Evolutionary conservation across 1,140 invertebrate species (phyloP).

Genomic region (Megalopta genalis): DNA sequence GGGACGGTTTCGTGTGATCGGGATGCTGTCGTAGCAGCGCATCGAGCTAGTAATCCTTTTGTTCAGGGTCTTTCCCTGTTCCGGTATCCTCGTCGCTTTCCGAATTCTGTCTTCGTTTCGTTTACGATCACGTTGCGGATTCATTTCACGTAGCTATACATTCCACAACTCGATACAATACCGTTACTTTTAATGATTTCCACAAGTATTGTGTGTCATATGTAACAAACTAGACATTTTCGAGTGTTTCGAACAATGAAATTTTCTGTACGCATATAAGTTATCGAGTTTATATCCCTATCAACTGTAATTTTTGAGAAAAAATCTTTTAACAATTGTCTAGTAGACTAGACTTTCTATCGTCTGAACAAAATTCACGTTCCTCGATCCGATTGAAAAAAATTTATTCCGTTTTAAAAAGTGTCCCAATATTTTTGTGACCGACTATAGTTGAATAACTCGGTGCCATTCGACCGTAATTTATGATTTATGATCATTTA

Average conservation of each 20-base stretch:
- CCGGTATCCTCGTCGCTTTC: conserved; percentile 46
- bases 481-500: too few species aligned
- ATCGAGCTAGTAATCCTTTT: conserved; percentile 47
- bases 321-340: too few species aligned
- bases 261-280: too few species aligned
- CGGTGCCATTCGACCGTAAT: too few species aligned
- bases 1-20: conserved; percentile 39
- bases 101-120: conserved; percentile 56
- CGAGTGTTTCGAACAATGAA: neutral
- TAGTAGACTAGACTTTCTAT: too few species aligned
- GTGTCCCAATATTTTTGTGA: too few species aligned
- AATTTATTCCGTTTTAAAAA: too few species aligned
- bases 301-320: too few species aligned
- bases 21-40: conserved; percentile 37
- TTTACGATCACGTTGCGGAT: conserved; percentile 58
- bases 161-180: conserved; percentile 31
- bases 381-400: too few species aligned
- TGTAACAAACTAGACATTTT: conserved; percentile 1
- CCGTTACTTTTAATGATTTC: conserved; percentile 27
- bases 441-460: too few species aligned
- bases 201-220: conserved; percentile 25
- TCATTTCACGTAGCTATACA: conserved; percentile 59
- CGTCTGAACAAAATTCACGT: too few species aligned
- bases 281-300: too few species aligned
- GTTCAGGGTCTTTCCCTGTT: conserved; percentile 49